Evolutionary conservation across 2,888 invertebrate species (phyloP), one percentile per base, ranked within the genome.

Genomic region (Nemotelus nigrinus): DNA sequence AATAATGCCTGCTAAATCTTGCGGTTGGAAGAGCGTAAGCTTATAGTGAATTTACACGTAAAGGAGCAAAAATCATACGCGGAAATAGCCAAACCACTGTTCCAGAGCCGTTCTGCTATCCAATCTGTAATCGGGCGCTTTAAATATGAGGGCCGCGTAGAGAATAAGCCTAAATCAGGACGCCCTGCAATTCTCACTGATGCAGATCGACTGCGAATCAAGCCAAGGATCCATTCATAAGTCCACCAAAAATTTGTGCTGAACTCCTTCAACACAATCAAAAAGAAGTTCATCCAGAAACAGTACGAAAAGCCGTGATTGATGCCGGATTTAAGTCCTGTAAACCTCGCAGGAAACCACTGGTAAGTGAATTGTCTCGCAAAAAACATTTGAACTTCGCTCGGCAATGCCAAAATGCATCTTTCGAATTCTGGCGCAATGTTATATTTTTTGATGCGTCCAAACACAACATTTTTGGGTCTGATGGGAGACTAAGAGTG

Each of bases 251-350:
- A 50, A 76, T 60, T 44, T 76, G 78, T 58, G 76, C 48, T 70
- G 70, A 77, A 68, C 77, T 77, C 25, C 65, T 50, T 55, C 67
- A 60, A 53, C 57, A 39, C 68, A 55, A 47, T 58, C 43, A 70
- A 47, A 79, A 67, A 74, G 57, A 77, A 74, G 71, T 79, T 67
- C 74, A 79, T 74, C 64, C 72, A 10, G 79, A 79, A 77, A 79
- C 72, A 72, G 77, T 78, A 67, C 74, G 65, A 43, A 77, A 68
- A 68, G n/a, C n/a, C 68, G 50, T 68, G 72, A 60, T 60, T 60
- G 45, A 58, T 60, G 48, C 8, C 72, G 72, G 25, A 72, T 58
- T 72, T 72, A 58, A 58, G 47, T 58, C 58, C 57, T 44, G 41
- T 58, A 58, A 57, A 58, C 45, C 48, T 48, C 50, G 25, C 25